Evolutionary conservation across 2,888 invertebrate genomes (phyloP).

Genomic region (Tipula confusa): DNA sequence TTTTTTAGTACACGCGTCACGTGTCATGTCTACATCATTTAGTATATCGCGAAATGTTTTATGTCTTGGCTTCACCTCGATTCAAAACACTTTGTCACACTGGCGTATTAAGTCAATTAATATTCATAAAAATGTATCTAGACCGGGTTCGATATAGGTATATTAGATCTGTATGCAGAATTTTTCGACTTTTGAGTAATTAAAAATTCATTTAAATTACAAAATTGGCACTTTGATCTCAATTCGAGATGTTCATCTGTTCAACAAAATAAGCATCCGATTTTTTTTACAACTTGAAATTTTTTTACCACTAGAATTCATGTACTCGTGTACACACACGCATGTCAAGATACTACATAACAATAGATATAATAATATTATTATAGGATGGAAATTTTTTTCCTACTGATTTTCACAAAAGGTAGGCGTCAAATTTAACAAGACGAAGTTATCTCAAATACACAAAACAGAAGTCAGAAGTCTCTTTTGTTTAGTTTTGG

Average conservation of each 20-base stretch:
- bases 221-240: not conserved
- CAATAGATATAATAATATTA: not conserved
- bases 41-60: not conserved
- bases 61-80: not conserved
- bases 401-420: not conserved
- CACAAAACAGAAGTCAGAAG: conserved; percentile 7
- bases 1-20: not conserved
- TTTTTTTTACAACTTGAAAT: not conserved
- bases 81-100: not conserved
- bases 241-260: not conserved
- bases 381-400: not conserved
- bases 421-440: not conserved
- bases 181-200: not conserved
- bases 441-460: not conserved
- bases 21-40: not conserved
- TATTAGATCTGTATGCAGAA: not conserved
- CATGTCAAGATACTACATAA: not conserved
- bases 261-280: not conserved
- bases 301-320: too few species aligned
- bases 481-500: not conserved
- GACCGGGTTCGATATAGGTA: too few species aligned
- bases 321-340: not conserved
- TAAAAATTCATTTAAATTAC: not conserved
- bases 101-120: not conserved
- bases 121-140: not conserved